phyloP scores from a whole-genome alignment of 2,888 invertebrate genomes.

The Bellardia bayeri region DNA sequence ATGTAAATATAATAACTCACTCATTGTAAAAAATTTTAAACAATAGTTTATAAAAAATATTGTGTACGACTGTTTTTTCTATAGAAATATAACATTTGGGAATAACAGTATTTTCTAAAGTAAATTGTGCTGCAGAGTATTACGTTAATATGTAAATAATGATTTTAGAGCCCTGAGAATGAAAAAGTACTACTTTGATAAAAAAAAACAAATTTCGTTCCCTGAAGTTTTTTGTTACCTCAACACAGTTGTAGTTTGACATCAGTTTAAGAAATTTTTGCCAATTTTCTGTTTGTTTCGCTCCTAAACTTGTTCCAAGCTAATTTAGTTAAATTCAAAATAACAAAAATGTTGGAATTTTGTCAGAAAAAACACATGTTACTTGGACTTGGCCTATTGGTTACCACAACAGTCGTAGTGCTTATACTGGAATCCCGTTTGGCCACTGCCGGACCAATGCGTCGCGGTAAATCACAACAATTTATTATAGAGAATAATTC shows the following conservation, averaged over 20 bases:
- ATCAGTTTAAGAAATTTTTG: not conserved
- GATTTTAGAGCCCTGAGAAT: too few species aligned
- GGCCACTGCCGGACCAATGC: constrained; percentile 75
- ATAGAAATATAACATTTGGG: too few species aligned
- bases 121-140: too few species aligned
- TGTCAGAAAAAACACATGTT: constrained; percentile 94
- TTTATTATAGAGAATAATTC: constrained; percentile 91
- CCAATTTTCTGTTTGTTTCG: not conserved
- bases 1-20: too few species aligned
- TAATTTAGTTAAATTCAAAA: not conserved
- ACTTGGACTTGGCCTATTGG: constrained; percentile 90
- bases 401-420: constrained; percentile 92
- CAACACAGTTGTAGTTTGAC: not conserved
- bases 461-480: constrained; percentile 81
- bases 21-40: too few species aligned
- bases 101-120: too few species aligned
- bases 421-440: constrained; percentile 91
- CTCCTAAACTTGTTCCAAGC: not conserved
- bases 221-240: not conserved
- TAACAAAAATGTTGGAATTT: constrained; percentile 89
- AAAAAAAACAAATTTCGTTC: too few species aligned
- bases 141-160: too few species aligned
- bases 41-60: too few species aligned
- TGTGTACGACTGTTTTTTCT: too few species aligned
- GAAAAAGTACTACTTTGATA: too few species aligned